Evolutionary conservation across 2,888 invertebrate genomes (phyloP).

Genomic region (Nysson spinosus): DNA sequence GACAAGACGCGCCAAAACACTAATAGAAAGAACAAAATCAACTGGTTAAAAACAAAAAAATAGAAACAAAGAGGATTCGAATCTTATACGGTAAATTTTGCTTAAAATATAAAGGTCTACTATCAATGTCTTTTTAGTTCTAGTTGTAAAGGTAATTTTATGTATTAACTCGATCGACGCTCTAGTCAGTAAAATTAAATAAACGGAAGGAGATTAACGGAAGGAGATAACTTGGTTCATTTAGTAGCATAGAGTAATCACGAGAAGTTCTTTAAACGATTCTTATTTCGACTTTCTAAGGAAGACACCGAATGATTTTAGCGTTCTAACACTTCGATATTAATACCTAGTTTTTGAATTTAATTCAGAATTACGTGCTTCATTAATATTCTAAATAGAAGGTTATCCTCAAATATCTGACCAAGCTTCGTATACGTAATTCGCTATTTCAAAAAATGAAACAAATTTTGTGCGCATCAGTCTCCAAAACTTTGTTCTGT

Average conservation of each 20-base stretch:
- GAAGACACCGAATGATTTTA: neutral
- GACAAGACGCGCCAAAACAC: neutral
- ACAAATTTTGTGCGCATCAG: too few species aligned
- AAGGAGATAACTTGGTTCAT: constrained; percentile 47
- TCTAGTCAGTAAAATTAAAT: constrained; percentile 62
- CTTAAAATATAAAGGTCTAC: constrained; percentile 9
- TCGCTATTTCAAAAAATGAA: too few species aligned
- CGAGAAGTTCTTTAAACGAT: constrained; percentile 14
- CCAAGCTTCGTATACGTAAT: too few species aligned
- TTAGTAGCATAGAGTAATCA: constrained; percentile 27
- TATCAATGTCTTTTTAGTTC: constrained; percentile 49
- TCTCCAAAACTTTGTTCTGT: too few species aligned
- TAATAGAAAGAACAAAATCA: neutral
- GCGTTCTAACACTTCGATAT: too few species aligned
- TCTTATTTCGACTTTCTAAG: neutral
- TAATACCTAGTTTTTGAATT: too few species aligned
- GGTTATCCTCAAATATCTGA: too few species aligned
- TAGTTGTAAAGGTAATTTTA: constrained; percentile 58
- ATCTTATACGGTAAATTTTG: constrained; percentile 8
- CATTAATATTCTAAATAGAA: too few species aligned
- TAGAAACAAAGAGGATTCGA: constrained; percentile 7
- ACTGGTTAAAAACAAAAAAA: neutral
- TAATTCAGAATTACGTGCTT: too few species aligned
- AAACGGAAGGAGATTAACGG: constrained; percentile 52
- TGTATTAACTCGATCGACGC: constrained; percentile 53